Conservation (phyloP, 2,888 invertebrate genomes). For the Corythucha ciliata region DNA sequence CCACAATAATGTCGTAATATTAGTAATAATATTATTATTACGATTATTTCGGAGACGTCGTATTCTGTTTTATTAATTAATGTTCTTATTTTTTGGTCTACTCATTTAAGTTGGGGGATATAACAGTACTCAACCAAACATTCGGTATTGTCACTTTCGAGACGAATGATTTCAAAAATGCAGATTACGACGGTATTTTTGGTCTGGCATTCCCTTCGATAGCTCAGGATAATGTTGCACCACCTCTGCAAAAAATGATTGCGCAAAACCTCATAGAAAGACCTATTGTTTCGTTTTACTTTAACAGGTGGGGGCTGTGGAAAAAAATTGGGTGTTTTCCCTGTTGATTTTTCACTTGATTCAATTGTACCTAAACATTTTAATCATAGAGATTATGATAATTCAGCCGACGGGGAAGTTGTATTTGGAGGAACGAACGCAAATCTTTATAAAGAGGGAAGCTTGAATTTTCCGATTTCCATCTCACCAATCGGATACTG, state of each 20-base stretch:
- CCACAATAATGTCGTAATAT: not conserved
- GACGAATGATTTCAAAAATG: conserved; percentile 91
- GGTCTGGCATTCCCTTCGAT: conserved; percentile 87
- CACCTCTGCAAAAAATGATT: conserved; percentile 89
- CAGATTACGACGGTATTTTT: conserved; percentile 97
- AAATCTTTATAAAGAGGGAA: too few species aligned
- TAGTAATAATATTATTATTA: not conserved
- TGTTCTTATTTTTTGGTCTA: conserved; percentile 18
- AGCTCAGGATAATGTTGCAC: conserved; percentile 81
- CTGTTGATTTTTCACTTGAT: too few species aligned
- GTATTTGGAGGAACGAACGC: too few species aligned
- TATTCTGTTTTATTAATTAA: not conserved
- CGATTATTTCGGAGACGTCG: too few species aligned
- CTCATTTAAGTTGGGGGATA: conserved; percentile 63
- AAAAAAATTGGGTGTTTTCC: too few species aligned
- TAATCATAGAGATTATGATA: too few species aligned
- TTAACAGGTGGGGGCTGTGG: too few species aligned
- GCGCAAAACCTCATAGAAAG: conserved; percentile 67
- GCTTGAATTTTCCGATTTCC: too few species aligned
- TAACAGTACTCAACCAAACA: conserved; percentile 66
- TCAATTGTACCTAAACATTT: too few species aligned
- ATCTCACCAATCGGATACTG: too few species aligned
- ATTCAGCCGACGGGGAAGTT: too few species aligned
- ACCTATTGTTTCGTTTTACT: conserved; percentile 93
- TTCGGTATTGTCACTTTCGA: conserved; percentile 94